Conservation (phyloP, 2,888 invertebrate species). For the Rhorus exstirpatorius region DNA sequence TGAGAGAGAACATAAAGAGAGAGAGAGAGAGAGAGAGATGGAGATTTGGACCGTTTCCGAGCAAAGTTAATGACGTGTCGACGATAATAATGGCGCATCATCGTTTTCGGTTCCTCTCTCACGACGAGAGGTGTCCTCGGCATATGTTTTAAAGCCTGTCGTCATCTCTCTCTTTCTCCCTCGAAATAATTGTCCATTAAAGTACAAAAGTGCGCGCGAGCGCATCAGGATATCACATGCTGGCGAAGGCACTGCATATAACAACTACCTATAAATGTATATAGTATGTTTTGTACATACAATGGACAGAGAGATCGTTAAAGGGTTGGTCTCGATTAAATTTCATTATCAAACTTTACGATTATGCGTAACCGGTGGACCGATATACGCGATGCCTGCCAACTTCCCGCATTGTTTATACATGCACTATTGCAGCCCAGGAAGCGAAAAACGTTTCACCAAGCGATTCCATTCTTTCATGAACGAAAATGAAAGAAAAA, state of each 20-base stretch:
- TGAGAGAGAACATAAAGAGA: constrained; percentile 19
- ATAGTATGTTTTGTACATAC: constrained; percentile 57
- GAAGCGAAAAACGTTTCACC: constrained; percentile 44
- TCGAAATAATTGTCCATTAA: constrained; percentile 83
- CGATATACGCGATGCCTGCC: constrained; percentile 58
- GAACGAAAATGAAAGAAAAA: constrained; percentile 70
- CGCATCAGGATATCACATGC: constrained; percentile 35
- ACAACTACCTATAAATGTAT: constrained; percentile 4
- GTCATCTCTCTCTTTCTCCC: constrained; percentile 50
- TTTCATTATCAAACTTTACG: constrained; percentile 85
- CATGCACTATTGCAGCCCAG: constrained; percentile 34
- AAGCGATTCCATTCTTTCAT: constrained; percentile 20
- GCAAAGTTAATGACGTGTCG: constrained; percentile 84
- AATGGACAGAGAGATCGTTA: constrained; percentile 79
- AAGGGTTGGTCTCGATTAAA: constrained; percentile 82
- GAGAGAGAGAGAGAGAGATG: constrained; percentile 45
- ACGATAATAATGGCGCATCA: constrained; percentile 83
- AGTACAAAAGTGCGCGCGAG: constrained; percentile 75
- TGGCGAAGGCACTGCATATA: constrained; percentile 19
- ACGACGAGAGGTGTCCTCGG: constrained; percentile 79
- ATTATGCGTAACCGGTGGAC: constrained; percentile 79
- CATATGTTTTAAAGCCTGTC: constrained; percentile 82
- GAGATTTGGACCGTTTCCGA: constrained; percentile 65
- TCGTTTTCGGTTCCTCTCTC: constrained; percentile 75
- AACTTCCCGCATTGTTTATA: constrained; percentile 27